Conservation (phyloP, 1,140 invertebrate species). For the Monomorium pharaonis region DNA sequence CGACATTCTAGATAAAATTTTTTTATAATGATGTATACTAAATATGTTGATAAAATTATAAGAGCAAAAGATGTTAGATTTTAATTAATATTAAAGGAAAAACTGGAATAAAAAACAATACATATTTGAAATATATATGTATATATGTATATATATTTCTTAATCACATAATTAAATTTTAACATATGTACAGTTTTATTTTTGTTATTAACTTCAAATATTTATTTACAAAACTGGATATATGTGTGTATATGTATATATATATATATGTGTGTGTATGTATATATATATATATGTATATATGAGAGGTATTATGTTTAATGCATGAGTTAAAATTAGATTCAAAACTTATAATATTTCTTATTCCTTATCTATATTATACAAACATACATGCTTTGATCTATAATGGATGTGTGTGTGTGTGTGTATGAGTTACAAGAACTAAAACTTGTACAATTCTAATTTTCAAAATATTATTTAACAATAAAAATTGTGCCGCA, state of each 20-base stretch:
- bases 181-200: conserved; percentile 36
- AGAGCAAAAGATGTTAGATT: not conserved
- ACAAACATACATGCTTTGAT: conserved; percentile 43
- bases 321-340: conserved; percentile 59
- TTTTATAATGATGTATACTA: not conserved
- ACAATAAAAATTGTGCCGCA: conserved; percentile 2
- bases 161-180: conserved; percentile 54
- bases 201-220: conserved; percentile 54
- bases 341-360: conserved; percentile 55
- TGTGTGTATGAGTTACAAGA: not conserved
- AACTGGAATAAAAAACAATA: conserved; percentile 16
- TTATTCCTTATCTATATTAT: conserved; percentile 65
- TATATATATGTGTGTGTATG: too few relatives aligned
- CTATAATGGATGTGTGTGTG: conserved; percentile 47
- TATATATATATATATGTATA: too few relatives aligned
- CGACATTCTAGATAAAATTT: not conserved
- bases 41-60: not conserved
- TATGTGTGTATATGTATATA: too few relatives aligned
- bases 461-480: not conserved
- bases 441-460: conserved; percentile 9
- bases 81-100: not conserved
- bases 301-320: conserved; percentile 62
- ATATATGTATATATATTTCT: conserved; percentile 39
- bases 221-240: conserved; percentile 64
- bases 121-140: conserved; percentile 29